Percentiles rank a stretch among this genome's conserved stretches.
These are phyloP conservation scores for Prunella himalayana DNA, from an alignment of 2,113 vertebrate genomes.

Conservation along the genomic window DNA sequence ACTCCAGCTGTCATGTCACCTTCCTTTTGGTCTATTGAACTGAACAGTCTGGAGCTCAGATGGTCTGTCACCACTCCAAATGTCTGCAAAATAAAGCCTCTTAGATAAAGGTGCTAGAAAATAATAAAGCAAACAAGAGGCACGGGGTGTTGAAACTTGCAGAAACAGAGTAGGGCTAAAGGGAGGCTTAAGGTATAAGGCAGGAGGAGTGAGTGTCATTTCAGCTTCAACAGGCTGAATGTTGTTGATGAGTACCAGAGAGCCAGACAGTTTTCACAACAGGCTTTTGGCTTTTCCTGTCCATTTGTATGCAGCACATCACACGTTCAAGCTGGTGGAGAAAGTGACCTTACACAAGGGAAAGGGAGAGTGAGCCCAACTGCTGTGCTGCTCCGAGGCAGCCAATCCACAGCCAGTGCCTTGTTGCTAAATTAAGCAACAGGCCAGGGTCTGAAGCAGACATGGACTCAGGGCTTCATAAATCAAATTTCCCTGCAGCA, in stretches of 20 bases:
- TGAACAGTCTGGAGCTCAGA: background rate
- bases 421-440: slow-evolving; percentile 63
- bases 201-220: background rate
- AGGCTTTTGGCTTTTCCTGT: background rate
- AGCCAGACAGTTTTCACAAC: slow-evolving; percentile 1
- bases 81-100: background rate
- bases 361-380: slow-evolving; percentile 16
- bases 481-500: slow-evolving; percentile 61
- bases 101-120: background rate
- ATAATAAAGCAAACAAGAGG: background rate
- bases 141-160: background rate
- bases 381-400: background rate
- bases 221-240: background rate
- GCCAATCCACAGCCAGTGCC: slow-evolving; percentile 28
- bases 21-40: background rate
- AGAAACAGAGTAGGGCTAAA: background rate
- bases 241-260: background rate
- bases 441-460: slow-evolving; percentile 41
- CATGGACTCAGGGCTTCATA: slow-evolving; percentile 42
- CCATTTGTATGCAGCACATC: slow-evolving; percentile 56
- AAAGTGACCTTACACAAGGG: slow-evolving; percentile 49
- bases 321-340: background rate
- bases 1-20: background rate
- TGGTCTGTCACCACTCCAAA: background rate
- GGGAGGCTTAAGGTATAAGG: background rate